Evolutionary conservation across 2,888 invertebrate species (phyloP).

Genomic region (Spilarctia lutea): DNA sequence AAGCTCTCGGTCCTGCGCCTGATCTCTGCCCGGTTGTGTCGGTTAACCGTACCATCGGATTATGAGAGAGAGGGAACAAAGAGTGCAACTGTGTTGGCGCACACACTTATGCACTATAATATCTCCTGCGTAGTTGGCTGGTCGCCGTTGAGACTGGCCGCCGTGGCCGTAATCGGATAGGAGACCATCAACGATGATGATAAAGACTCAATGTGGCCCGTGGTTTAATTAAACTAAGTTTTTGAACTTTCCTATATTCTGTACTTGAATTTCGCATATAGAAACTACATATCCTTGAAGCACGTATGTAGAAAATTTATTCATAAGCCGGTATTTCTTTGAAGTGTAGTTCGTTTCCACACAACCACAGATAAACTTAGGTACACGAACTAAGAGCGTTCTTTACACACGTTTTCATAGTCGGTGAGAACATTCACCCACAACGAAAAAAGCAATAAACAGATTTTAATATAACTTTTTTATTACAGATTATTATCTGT

Average conservation of each 20-base stretch:
- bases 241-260: neutral
- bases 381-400: neutral
- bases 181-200: neutral
- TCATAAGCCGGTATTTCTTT: neutral
- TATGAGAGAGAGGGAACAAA: too few relatives aligned
- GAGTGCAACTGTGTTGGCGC: too few relatives aligned
- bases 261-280: neutral
- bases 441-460: conserved; percentile 47
- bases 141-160: too few relatives aligned
- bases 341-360: neutral
- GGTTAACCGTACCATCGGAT: too few relatives aligned
- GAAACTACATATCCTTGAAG: neutral
- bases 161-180: too few relatives aligned
- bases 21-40: too few relatives aligned
- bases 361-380: neutral
- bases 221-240: neutral
- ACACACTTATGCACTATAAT: too few relatives aligned
- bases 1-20: too few relatives aligned
- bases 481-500: conserved; percentile 49
- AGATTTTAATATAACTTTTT: conserved; percentile 43
- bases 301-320: neutral
- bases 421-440: conserved; percentile 30
- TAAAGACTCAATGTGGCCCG: neutral
- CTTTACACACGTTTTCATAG: neutral
- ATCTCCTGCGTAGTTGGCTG: too few relatives aligned